Percentiles rank a stretch among this genome's conserved stretches.
Evolutionary conservation across 1,140 invertebrate species (phyloP).

Genomic region (Acromyrmex heyeri): DNA sequence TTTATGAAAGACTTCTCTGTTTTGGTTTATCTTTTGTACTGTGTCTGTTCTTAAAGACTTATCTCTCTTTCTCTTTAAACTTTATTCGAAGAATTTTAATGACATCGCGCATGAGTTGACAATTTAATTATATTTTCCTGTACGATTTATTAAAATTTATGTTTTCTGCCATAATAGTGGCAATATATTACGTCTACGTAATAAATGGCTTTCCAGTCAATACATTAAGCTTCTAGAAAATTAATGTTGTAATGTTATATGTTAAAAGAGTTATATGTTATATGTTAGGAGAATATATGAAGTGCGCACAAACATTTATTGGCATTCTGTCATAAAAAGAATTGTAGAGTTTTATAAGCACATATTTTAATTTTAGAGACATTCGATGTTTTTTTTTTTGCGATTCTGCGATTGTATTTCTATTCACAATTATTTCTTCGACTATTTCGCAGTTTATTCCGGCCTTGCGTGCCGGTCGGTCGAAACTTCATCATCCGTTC

Average conservation of each 20-base stretch:
- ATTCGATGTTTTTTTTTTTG: neutral
- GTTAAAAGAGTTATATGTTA: neutral
- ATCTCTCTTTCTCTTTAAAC: neutral
- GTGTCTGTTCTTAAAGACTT: neutral
- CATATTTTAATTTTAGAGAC: conserved; percentile 8
- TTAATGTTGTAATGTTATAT: neutral
- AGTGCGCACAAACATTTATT: neutral
- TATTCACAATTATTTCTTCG: neutral
- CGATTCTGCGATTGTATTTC: neutral
- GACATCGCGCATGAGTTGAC: no score
- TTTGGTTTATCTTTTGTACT: neutral
- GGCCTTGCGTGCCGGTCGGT: neutral
- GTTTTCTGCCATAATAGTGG: neutral
- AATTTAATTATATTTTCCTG: neutral
- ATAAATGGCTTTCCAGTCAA: neutral
- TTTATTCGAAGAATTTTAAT: neutral
- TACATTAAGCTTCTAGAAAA: neutral
- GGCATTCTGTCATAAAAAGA: neutral
- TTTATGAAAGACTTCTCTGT: neutral
- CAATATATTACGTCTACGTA: neutral
- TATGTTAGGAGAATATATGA: neutral
- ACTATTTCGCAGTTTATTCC: conserved; percentile 13
- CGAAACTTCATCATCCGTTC: conserved; percentile 53
- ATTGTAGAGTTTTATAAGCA: neutral
- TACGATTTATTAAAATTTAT: neutral